phyloP scores from a whole-genome alignment of 2,113 vertebrate species.

The Xiphias gladius region DNA sequence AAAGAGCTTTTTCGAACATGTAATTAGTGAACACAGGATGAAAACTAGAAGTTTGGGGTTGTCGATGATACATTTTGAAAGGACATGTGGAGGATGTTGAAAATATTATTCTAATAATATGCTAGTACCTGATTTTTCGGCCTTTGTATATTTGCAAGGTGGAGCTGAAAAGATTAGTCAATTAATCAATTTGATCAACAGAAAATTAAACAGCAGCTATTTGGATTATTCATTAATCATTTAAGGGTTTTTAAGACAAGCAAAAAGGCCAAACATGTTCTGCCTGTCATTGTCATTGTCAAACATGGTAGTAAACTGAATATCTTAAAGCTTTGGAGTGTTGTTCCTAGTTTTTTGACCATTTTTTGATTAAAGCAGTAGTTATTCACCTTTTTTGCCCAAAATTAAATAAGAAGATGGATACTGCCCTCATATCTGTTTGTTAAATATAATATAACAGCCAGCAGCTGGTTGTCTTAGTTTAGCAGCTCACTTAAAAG shows the following conservation, averaged over 20 bases:
- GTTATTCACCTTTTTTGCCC: no score
- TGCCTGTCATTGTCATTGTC: neutral
- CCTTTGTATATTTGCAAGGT: neutral
- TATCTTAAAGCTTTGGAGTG: no score
- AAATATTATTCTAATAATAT: neutral
- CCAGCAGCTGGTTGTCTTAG: neutral
- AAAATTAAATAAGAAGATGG: neutral
- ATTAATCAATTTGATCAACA: neutral
- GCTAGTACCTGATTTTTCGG: neutral
- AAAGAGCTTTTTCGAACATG: constrained; percentile 18
- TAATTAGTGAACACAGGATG: constrained; percentile 32
- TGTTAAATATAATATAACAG: neutral
- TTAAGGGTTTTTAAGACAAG: no score
- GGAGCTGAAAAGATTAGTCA: neutral
- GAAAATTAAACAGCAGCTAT: neutral
- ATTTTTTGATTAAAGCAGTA: neutral
- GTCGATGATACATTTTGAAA: constrained; percentile 16
- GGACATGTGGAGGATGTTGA: neutral
- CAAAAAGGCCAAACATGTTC: no score
- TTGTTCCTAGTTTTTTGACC: no score
- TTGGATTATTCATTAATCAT: neutral
- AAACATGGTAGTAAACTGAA: neutral
- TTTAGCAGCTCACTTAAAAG: neutral
- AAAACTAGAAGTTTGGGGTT: constrained; percentile 33
- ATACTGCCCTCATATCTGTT: neutral